These are phyloP conservation scores for Neodiprion pinetum DNA, from an alignment of 1,140 invertebrate species.

Conservation along the genomic window DNA sequence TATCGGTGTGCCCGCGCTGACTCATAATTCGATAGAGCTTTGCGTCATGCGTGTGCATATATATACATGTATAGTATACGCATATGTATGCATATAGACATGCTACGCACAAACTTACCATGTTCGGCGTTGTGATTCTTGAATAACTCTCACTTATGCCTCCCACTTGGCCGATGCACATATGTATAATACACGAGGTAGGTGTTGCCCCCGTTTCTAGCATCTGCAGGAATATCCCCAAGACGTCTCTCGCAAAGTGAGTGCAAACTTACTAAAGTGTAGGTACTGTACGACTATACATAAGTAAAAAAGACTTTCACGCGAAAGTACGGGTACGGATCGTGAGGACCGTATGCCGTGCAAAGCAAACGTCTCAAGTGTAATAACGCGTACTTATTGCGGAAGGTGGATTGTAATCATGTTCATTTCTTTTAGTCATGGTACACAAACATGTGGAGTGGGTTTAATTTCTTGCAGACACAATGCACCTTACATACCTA, in stretches of 20 bases:
- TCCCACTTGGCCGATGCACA: not conserved
- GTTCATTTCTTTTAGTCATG: too few species aligned
- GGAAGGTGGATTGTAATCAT: too few species aligned
- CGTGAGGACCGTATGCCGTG: too few species aligned
- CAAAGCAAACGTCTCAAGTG: too few species aligned
- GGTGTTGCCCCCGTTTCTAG: not conserved
- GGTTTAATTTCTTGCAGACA: not conserved
- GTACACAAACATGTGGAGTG: not conserved
- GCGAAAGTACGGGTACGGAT: not conserved
- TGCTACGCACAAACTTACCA: too few species aligned
- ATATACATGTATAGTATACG: too few species aligned
- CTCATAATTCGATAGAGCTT: too few species aligned
- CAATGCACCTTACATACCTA: not conserved
- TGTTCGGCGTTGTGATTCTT: constrained; percentile 10
- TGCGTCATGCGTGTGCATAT: too few species aligned
- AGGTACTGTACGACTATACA: not conserved
- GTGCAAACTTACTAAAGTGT: too few species aligned
- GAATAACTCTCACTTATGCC: not conserved
- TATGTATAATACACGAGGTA: not conserved
- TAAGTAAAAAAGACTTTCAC: constrained; percentile 1
- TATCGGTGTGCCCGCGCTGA: too few species aligned
- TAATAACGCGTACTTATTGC: too few species aligned
- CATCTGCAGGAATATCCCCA: not conserved
- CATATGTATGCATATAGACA: too few species aligned
- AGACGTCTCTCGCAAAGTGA: not conserved